Evolutionary conservation across 2,113 vertebrate species (phyloP), one percentile per base, ranked within the genome.

Genomic region (Pseudolaguvia tuberculata): DNA sequence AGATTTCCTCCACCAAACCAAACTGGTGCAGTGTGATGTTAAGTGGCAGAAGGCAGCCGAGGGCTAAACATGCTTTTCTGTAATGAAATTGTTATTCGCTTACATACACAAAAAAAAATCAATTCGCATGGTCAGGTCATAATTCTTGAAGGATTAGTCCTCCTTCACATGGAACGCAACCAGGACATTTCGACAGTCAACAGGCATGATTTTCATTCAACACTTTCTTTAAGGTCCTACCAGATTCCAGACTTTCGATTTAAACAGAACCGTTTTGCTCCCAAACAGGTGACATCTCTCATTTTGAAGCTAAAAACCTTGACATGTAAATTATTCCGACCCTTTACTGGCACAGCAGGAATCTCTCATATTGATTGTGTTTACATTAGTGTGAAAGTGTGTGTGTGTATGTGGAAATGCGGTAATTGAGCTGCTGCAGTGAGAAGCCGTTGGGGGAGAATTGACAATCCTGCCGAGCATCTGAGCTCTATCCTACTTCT

Each of bases 381-480:
- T 69, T 81, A 74, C 57, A 65, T 66, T 31, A 66, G 58, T 50
- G 21, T 55, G 68, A 47, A 45, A 15, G 51, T 20, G n/a, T 68
- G 39, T 53, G 75, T 77, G 56, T 51, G 42, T 75, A 42, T 62
- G 77, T 63, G 9, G n/a, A 29, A 0, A 23, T 42, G 21, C 45
- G 29, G 66, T 2, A 17, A 25, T 39, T 27, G 72, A 31, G n/a
- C 7, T 69, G 51, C 63, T 50, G 69, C 31, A 23, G 61, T 42
- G 63, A 72, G 73, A 72, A 17, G 27, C 63, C 11, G 8, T 10
- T 18, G 42, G 27, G 5, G 14, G 45, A 73, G 47, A 50, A 75
- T 78, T 73, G 42, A 81, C 76, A 81, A n/a, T 76, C 69, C 69
- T 62, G 62, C 53, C 57, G 76, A 80, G 63, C 55, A 31, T 59